Conservation (phyloP, 2,888 invertebrate species). For the Cepaea hortensis region DNA sequence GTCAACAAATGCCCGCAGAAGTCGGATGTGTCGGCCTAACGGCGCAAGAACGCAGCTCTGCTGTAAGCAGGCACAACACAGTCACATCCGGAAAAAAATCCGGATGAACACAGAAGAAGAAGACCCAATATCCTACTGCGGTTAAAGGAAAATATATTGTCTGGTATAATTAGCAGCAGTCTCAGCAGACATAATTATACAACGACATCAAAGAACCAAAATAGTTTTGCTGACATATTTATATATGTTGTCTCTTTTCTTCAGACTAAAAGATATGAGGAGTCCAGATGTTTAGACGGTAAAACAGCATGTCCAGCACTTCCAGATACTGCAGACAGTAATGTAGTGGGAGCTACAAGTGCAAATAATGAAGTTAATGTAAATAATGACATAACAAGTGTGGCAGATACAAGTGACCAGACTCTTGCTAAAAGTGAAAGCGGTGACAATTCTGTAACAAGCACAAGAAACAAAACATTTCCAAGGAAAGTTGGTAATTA, state of each 20-base stretch:
- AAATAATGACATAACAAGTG: background rate
- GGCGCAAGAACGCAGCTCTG: too few relatives aligned
- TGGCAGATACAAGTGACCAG: background rate
- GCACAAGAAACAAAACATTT: background rate
- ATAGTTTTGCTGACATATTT: too few relatives aligned
- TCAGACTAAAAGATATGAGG: slow-evolving; percentile 13
- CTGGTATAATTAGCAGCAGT: too few relatives aligned
- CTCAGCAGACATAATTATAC: too few relatives aligned
- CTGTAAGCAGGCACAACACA: too few relatives aligned
- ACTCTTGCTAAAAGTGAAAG: background rate
- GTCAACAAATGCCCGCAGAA: too few relatives aligned
- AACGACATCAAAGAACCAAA: too few relatives aligned
- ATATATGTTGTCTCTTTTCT: background rate
- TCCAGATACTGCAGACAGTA: background rate
- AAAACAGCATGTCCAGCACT: background rate
- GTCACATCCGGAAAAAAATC: too few relatives aligned
- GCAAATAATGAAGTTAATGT: background rate
- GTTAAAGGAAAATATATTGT: too few relatives aligned
- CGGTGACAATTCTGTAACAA: background rate
- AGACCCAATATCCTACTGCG: too few relatives aligned
- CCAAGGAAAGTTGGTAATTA: background rate
- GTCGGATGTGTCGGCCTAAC: too few relatives aligned
- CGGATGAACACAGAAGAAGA: too few relatives aligned
- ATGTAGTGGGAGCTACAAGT: background rate
- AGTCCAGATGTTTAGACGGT: background rate